Base-by-base conservation (phyloP, 1,140 invertebrate species). In the Heliconius hewitsoni region DNA sequence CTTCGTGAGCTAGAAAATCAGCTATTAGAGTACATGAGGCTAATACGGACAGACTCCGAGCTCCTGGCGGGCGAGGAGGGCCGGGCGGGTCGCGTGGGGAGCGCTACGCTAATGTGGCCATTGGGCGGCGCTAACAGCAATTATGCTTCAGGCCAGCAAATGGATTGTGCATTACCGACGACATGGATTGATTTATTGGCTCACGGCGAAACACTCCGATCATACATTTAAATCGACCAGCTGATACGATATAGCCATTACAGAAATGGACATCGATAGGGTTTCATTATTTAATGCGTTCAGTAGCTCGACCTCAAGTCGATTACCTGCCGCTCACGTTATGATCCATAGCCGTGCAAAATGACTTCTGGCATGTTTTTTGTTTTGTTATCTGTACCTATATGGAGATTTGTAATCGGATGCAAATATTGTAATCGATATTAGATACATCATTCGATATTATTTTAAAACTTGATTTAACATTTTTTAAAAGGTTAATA, bases 1-100 rank as follows among this genome's bases (percentile, higher is more conserved):
- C 87, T 90, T 92, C 91, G 88, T 90, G 91, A 93, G 93, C 93
- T 94, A 94, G 93, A 94, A 94, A 94, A 94, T 93, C 91, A 94
- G 87, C 91, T 89, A 93, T 93, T 93, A 93, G 84, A 90, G 79
- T 82, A 84, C 83, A 91, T 86, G 88, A 90, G 86, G 87, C 87
- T 88, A 85, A 90, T 85, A 87, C 81, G 84, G 78, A 79, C 71
- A 66, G 75, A 71, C 79, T 83, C 82, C 60, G 81, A 83, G 82
- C 74, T 84, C 86, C 82, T 86, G 82, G 78, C 81, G 85, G 82
- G 84, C 81, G 42, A 46, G 42, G 85, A 77, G 79, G 77, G 88
- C 79, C 85, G 86, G 89, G 60, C 27, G 60, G 60, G 60, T 66
- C 81, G 84, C 77, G 71, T 83, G 86, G 84, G 85, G 85, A 86